phyloP scores from a whole-genome alignment of 1,140 invertebrate genomes.

The Trichonephila inaurata region DNA sequence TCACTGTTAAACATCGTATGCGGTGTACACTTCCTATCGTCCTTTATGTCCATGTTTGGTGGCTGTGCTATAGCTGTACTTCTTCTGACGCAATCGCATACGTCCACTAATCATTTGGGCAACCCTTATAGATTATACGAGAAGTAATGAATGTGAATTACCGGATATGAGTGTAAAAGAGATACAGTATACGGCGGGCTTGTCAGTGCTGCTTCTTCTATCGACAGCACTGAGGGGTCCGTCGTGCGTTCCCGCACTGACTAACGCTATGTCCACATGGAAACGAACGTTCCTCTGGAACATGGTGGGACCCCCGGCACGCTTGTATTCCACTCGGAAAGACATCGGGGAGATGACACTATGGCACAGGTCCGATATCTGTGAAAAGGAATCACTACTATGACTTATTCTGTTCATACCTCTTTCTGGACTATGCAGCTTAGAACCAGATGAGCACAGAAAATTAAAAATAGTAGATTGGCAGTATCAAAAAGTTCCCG shows the following conservation, averaged over 20 bases:
- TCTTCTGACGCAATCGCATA: too few species aligned
- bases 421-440: too few species aligned
- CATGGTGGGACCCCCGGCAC: conserved; percentile 93
- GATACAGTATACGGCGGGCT: conserved; percentile 94
- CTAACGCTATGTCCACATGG: conserved; percentile 87
- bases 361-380: conserved; percentile 99
- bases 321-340: conserved; percentile 98
- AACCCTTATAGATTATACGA: not conserved
- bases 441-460: too few species aligned
- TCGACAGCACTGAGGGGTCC: conserved; percentile 84
- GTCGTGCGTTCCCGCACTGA: conserved; percentile 78
- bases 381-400: conserved; percentile 48
- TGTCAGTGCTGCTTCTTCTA: conserved; percentile 85
- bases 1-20: too few species aligned
- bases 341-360: conserved; percentile 98
- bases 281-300: conserved; percentile 98
- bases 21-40: too few species aligned
- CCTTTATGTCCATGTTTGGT: too few species aligned
- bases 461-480: too few species aligned
- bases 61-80: too few species aligned
- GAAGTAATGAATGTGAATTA: conserved; percentile 80
- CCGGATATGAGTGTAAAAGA: conserved; percentile 97
- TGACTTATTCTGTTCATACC: too few species aligned
- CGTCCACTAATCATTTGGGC: too few species aligned
- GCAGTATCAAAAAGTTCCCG: not conserved